phyloP scores from a whole-genome alignment of 2,797 vertebrate genomes.

The Melanotaenia pygmaea region DNA sequence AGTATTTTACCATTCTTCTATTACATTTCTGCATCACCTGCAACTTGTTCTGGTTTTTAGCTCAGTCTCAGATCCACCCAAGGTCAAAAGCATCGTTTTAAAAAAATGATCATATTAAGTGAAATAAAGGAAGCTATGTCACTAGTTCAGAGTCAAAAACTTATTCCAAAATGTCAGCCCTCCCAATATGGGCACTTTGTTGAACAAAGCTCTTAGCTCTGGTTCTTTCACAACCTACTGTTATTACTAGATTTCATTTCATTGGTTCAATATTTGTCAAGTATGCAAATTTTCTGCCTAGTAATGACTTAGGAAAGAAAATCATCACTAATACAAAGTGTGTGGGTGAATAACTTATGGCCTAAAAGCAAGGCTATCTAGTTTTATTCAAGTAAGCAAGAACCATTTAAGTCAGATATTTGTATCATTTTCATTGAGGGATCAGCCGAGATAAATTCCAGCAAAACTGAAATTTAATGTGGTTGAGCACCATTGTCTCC shows the following conservation, averaged over 20 bases:
- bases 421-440: neutral
- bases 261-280: neutral
- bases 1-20: constrained; percentile 42
- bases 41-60: constrained; percentile 49
- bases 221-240: neutral
- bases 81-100: constrained; percentile 49
- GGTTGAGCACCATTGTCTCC: neutral
- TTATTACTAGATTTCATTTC: constrained; percentile 13
- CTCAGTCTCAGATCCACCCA: constrained; percentile 35
- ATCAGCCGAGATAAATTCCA: neutral
- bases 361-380: neutral
- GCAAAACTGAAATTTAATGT: neutral
- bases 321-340: neutral
- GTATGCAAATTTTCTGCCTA: neutral
- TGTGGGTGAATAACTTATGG: neutral
- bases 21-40: constrained; percentile 48
- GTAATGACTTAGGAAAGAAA: neutral
- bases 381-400: no score
- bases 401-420: neutral
- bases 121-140: constrained; percentile 34
- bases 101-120: neutral
- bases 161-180: constrained; percentile 13
- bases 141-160: constrained; percentile 27
- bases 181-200: neutral
- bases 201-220: constrained; percentile 1